phyloP scores from a whole-genome alignment of 2,888 invertebrate genomes.

The Drosophila infuscata region DNA sequence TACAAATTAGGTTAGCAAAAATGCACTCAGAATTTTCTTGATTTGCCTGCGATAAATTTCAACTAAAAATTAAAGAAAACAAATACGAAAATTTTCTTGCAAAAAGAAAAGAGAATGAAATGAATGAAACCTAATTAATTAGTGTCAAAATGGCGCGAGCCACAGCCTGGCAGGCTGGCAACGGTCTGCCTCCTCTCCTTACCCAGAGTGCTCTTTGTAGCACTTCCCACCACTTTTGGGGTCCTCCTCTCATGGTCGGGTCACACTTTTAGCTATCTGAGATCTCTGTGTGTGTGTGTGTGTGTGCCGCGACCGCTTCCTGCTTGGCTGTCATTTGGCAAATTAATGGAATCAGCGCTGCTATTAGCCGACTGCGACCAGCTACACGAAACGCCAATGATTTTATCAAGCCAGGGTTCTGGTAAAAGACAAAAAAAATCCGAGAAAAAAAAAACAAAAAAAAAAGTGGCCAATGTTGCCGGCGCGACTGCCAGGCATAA shows the following conservation, averaged over 20 bases:
- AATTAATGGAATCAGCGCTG: slow-evolving; percentile 79
- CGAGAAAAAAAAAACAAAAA: slow-evolving; percentile 18
- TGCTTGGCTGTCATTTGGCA: slow-evolving; percentile 72
- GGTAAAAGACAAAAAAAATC: slow-evolving; percentile 1
- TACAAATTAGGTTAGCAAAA: slow-evolving; percentile 10
- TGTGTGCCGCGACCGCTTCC: slow-evolving; percentile 25
- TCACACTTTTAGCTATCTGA: slow-evolving; percentile 27
- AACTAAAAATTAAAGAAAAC: slow-evolving; percentile 23
- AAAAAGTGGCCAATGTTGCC: slow-evolving; percentile 45
- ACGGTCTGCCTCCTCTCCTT: neutral
- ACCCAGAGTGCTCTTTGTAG: slow-evolving; percentile 9
- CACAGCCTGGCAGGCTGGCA: slow-evolving; percentile 12
- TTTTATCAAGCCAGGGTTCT: slow-evolving; percentile 42
- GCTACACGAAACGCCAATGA: slow-evolving; percentile 41
- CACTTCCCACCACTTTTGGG: neutral
- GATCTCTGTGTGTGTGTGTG: slow-evolving; percentile 1
- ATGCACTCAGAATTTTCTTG: slow-evolving; percentile 25
- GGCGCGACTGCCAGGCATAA: slow-evolving; percentile 49
- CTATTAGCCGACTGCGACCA: slow-evolving; percentile 75
- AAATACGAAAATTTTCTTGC: slow-evolving; percentile 5
- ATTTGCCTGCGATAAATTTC: slow-evolving; percentile 51
- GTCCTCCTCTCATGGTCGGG: slow-evolving; percentile 10
- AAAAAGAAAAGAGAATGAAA: slow-evolving; percentile 4
- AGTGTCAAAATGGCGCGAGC: slow-evolving; percentile 72
- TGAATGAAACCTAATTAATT: slow-evolving; percentile 74